A percentile compares a stretch with the other conserved stretches of the same genome.
These are phyloP conservation scores for Drosophila peninsularis DNA, from an alignment of 2,888 invertebrate species.

Conservation along the genomic window DNA sequence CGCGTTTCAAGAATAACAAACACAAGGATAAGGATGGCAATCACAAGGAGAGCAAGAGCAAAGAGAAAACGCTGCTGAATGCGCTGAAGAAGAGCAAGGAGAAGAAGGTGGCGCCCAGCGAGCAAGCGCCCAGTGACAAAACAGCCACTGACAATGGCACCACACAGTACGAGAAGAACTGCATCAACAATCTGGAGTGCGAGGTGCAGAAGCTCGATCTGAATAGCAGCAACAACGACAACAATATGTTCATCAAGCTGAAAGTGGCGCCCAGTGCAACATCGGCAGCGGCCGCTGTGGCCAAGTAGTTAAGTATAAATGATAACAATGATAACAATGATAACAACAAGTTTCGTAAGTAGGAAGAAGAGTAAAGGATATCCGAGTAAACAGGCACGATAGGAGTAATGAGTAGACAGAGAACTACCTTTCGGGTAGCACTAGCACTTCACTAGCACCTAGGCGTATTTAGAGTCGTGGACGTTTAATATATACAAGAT, in stretches of 20 bases:
- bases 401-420: conserved; percentile 32
- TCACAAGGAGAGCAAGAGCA: conserved; percentile 80
- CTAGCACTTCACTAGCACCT: conserved; percentile 67
- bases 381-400: conserved; percentile 25
- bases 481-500: conserved; percentile 62
- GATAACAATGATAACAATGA: conserved; percentile 24
- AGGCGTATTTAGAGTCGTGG: conserved; percentile 63
- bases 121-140: conserved; percentile 56
- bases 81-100: conserved; percentile 84
- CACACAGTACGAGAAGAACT: conserved; percentile 83
- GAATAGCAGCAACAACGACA: conserved; percentile 79
- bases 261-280: conserved; percentile 80
- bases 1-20: conserved; percentile 84
- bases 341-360: conserved; percentile 60
- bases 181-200: conserved; percentile 82
- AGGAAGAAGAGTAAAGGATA: conserved; percentile 28
- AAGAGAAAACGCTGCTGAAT: conserved; percentile 83
- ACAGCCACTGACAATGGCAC: conserved; percentile 56
- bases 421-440: conserved; percentile 47
- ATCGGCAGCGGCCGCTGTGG: conserved; percentile 69
- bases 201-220: conserved; percentile 84
- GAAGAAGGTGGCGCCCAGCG: conserved; percentile 79
- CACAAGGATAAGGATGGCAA: conserved; percentile 83
- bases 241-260: conserved; percentile 82
- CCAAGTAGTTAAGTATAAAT: conserved; percentile 52